Evolutionary conservation across 2,888 invertebrate species (phyloP), one percentile per base, ranked within the genome.

Genomic region (Aethes cnicana): DNA sequence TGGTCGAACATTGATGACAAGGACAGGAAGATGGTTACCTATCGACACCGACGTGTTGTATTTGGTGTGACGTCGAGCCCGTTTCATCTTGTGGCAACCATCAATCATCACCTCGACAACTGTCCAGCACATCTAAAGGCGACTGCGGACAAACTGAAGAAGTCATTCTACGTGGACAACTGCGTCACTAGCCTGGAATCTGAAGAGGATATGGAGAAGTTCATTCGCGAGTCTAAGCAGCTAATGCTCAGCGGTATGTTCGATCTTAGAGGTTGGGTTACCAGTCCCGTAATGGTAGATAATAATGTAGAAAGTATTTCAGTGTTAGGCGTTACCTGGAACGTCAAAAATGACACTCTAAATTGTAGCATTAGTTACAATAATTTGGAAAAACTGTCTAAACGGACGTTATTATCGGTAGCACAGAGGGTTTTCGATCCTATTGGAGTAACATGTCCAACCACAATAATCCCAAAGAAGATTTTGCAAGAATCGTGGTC

Each of bases 341-440:
- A 56, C 25, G n/a, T 36, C 1, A 14, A 43, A 9, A 12, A 8
- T 12, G 56, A 58, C 33, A 11, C 9, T 7, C 20, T 54, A 4
- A 9, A 16, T 5, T 53, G 47, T 39, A 54, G 49, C 4, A 4
- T 11, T 33, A 41, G 28, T 30, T 23, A 16, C 8, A 37, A 30
- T 32, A 5, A 9, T n/a, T 16, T 11, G 17, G 32, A 20, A 18
- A 37, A 52, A 9, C 3, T 50, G 2, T 54, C 47, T 6, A 58
- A 54, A 43, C 39, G 54, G 25, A 17, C 4, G 6, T 3, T 58
- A 23, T 26, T 58, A 0, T 53, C 50, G 14, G 14, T 52, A 9
- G 37, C 54, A 2, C 54, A 52, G 36, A 49, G 42, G n/a, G 39
- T 56, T n/a, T 58, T 56, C 18, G 58, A 58, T 25, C 58, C 58